Evolutionary conservation across 2,888 invertebrate species (phyloP).

Genomic region (Tromatobia lineatoria): DNA sequence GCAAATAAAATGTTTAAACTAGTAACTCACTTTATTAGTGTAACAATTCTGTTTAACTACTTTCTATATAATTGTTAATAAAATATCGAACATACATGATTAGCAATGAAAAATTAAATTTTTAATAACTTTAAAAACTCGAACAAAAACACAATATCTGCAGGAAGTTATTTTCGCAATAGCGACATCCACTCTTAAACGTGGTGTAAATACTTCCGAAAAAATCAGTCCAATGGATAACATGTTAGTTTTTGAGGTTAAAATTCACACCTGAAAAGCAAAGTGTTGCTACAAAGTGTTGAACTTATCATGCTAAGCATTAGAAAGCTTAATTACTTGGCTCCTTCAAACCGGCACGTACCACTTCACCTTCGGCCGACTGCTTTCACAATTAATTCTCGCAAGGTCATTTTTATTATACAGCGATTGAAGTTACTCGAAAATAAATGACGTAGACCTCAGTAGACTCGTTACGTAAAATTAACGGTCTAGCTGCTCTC

Average conservation of each 20-base stretch:
- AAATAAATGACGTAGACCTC: background rate
- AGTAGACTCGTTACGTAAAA: slow-evolving; percentile 20
- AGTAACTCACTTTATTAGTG: too few relatives aligned
- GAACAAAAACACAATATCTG: too few relatives aligned
- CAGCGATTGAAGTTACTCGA: slow-evolving; percentile 24
- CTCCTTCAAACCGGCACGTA: background rate
- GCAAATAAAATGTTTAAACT: too few relatives aligned
- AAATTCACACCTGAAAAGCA: background rate
- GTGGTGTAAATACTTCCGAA: background rate
- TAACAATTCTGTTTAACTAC: too few relatives aligned
- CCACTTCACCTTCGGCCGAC: background rate
- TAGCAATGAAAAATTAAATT: too few relatives aligned
- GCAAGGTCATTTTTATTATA: slow-evolving; percentile 25
- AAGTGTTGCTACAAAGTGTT: background rate
- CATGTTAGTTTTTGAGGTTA: slow-evolving; percentile 4
- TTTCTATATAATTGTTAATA: too few relatives aligned
- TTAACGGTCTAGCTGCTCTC: slow-evolving; percentile 10
- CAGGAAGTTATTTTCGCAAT: too few relatives aligned
- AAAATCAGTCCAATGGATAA: background rate
- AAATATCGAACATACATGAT: too few relatives aligned
- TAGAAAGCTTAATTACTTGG: slow-evolving; percentile 5
- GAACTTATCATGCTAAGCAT: background rate
- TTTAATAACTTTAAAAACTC: too few relatives aligned
- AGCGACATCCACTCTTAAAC: background rate
- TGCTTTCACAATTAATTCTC: slow-evolving; percentile 20